Evolutionary conservation across 2,888 invertebrate species (phyloP).

Genomic region (Pandemis cinnamomeana): DNA sequence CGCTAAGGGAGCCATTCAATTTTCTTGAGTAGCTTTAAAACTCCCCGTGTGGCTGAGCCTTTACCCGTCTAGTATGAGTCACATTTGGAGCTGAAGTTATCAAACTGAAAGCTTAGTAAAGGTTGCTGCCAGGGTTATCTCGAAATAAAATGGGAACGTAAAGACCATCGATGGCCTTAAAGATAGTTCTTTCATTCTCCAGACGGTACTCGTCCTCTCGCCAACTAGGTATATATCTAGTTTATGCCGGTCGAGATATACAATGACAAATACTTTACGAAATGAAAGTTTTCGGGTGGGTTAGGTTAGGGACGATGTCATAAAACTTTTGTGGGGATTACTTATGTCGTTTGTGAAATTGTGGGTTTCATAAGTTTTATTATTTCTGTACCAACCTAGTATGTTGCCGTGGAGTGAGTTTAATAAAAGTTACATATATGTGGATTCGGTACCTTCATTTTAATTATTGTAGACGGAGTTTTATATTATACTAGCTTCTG

Average conservation of each 20-base stretch:
- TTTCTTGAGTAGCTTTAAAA: slow-evolving; percentile 34
- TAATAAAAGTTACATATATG: neutral
- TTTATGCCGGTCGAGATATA: slow-evolving; percentile 45
- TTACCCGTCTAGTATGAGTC: slow-evolving; percentile 33
- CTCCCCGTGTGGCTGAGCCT: slow-evolving; percentile 14
- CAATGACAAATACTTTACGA: slow-evolving; percentile 49
- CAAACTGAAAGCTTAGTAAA: slow-evolving; percentile 44
- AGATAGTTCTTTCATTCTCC: slow-evolving; percentile 45
- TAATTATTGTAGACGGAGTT: too few relatives aligned
- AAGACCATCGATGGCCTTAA: slow-evolving; percentile 44
- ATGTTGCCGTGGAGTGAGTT: neutral
- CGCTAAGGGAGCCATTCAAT: slow-evolving; percentile 34
- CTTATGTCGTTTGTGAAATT: slow-evolving; percentile 9
- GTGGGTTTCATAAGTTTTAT: slow-evolving; percentile 14
- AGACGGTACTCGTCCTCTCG: slow-evolving; percentile 43
- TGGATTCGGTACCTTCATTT: neutral
- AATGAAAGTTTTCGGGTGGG: slow-evolving; percentile 47
- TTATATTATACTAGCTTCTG: too few relatives aligned
- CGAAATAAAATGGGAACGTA: slow-evolving; percentile 43
- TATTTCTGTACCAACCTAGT: neutral
- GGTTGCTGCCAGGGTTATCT: slow-evolving; percentile 44
- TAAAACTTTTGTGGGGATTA: slow-evolving; percentile 32
- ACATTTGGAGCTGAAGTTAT: slow-evolving; percentile 43
- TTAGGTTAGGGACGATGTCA: slow-evolving; percentile 19
- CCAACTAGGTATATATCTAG: slow-evolving; percentile 41